A percentile compares a stretch with the other conserved stretches of the same genome.
Evolutionary conservation across 2,797 vertebrate genomes (phyloP).

Genomic region (Thunnus albacares): DNA sequence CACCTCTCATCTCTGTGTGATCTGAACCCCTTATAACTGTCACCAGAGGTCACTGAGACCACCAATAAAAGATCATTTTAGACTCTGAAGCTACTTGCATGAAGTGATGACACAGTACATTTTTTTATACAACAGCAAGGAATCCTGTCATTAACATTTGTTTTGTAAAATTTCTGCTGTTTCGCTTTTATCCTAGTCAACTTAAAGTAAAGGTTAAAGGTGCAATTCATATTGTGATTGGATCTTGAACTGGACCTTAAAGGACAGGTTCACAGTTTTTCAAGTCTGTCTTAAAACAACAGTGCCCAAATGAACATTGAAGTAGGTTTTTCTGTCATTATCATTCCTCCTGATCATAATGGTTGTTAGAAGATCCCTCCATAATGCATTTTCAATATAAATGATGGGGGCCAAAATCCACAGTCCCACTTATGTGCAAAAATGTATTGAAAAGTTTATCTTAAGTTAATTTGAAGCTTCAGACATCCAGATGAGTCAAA

Average conservation of each 20-base stretch:
- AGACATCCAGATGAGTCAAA: too few species aligned
- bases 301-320: too few species aligned
- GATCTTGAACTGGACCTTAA: neutral
- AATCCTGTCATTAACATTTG: neutral
- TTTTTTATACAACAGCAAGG: neutral
- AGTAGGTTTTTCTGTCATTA: too few species aligned
- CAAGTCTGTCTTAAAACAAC: neutral
- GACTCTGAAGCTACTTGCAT: neutral
- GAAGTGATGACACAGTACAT: neutral
- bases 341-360: too few species aligned
- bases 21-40: slow-evolving; percentile 38
- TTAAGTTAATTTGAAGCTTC: too few species aligned
- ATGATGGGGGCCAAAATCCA: too few species aligned
- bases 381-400: too few species aligned
- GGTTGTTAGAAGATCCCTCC: too few species aligned
- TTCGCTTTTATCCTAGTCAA: neutral
- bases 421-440: too few species aligned
- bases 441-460: too few species aligned
- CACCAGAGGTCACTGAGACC: slow-evolving; percentile 27
- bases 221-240: neutral
- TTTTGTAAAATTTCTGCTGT: neutral
- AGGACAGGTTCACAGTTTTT: too few species aligned
- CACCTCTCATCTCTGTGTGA: slow-evolving; percentile 46
- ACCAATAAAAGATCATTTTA: neutral
- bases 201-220: neutral